Percentiles rank a stretch among this genome's conserved stretches.
Conservation (phyloP, 2,888 invertebrate genomes). For the Apotomis betuletana region DNA sequence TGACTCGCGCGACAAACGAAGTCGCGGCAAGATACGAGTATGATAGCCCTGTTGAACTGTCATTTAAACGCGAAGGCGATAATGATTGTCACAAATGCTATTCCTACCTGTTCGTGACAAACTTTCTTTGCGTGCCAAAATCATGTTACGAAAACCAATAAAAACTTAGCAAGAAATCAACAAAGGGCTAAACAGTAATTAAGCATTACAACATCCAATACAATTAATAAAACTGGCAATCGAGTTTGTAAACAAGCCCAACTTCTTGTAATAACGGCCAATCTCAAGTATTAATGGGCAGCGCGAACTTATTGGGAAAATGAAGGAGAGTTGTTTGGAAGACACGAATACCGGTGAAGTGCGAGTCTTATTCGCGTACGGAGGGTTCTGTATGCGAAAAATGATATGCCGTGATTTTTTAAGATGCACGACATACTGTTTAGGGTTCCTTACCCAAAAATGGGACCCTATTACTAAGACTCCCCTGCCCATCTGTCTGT, state of each 20-base stretch:
- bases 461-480: too few species aligned
- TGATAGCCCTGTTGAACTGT: too few species aligned
- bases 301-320: slow-evolving; percentile 1
- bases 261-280: slow-evolving; percentile 31
- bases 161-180: slow-evolving; percentile 35
- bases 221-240: slow-evolving; percentile 40
- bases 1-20: too few species aligned
- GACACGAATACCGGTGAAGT: background rate
- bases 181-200: slow-evolving; percentile 35
- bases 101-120: background rate
- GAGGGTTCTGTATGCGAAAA: too few species aligned
- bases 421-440: too few species aligned
- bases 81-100: too few species aligned
- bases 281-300: slow-evolving; percentile 12
- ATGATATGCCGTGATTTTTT: too few species aligned
- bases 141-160: slow-evolving; percentile 26
- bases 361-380: too few species aligned
- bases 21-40: too few species aligned
- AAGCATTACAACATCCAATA: slow-evolving; percentile 32
- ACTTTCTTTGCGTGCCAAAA: slow-evolving; percentile 10
- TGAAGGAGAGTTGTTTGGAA: background rate
- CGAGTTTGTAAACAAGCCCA: slow-evolving; percentile 36
- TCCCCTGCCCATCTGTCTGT: too few species aligned
- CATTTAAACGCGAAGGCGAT: too few species aligned
- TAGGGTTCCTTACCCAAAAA: too few species aligned